These are phyloP conservation scores for Uloborus plumipes DNA, from an alignment of 2,888 invertebrate genomes.

Conservation along the genomic window DNA sequence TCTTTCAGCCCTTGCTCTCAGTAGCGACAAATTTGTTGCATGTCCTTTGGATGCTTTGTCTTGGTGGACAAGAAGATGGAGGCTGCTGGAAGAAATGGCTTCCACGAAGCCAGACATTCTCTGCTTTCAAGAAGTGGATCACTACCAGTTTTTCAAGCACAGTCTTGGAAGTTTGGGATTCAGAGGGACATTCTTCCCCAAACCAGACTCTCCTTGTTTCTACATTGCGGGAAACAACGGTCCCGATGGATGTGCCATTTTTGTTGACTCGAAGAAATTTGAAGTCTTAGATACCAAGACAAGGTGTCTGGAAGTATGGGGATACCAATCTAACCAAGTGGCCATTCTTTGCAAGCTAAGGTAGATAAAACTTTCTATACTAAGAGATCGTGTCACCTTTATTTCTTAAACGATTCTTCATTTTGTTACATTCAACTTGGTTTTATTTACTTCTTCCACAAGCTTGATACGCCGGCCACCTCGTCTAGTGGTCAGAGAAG, in stretches of 20 bases:
- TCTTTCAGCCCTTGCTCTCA: conserved; percentile 78
- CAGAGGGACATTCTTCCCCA: conserved; percentile 80
- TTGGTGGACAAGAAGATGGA: conserved; percentile 79
- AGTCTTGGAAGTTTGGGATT: conserved; percentile 78
- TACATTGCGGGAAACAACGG: conserved; percentile 81
- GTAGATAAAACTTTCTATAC: conserved; percentile 6
- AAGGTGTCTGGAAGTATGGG: conserved; percentile 80
- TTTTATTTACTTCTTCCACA: too few relatives aligned
- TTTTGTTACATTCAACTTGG: too few relatives aligned
- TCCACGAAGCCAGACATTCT: conserved; percentile 79
- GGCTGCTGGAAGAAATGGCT: conserved; percentile 81
- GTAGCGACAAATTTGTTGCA: conserved; percentile 80
- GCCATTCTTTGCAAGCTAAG: conserved; percentile 57
- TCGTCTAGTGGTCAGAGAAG: too few relatives aligned
- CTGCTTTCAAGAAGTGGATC: conserved; percentile 78
- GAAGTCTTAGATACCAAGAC: conserved; percentile 76
- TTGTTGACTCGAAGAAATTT: conserved; percentile 78
- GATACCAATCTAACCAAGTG: conserved; percentile 81
- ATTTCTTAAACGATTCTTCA: too few relatives aligned
- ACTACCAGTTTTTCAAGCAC: conserved; percentile 79
- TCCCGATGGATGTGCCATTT: conserved; percentile 84
- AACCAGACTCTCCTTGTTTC: conserved; percentile 83
- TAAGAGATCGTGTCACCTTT: too few relatives aligned
- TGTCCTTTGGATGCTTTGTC: conserved; percentile 81
- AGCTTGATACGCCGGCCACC: too few relatives aligned